Base-by-base conservation (phyloP, 2,888 invertebrate genomes). In the Pandemis heparana region DNA sequence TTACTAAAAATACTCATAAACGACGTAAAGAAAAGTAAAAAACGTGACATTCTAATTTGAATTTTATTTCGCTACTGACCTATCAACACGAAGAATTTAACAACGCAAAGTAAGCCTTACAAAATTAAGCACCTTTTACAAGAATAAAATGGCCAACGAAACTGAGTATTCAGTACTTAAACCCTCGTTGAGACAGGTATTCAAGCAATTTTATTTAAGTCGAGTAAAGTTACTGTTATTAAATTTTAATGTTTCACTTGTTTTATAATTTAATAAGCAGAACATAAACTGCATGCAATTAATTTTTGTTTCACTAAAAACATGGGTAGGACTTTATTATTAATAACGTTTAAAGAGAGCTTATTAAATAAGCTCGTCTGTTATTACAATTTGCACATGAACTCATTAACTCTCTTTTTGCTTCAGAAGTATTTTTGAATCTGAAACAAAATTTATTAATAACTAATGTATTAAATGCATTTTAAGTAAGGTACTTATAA, bases 81-180 rank as follows among this genome's bases (percentile, higher is more conserved):
- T 38, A 60, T 60, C 59, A 60, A 60, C 60, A 60, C 38, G 32
- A 38, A 56, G 56, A 60, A 60, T 14, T 23, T 43, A 67, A 67
- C 53, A 23, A 23, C 39, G 18, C n/a, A 9, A 43, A 43, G 41
- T 23, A 38, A 66, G n/a, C 41, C 51, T 56, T 12, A 56, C 14
- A 41, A 56, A 56, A 56, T 66, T 43, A 66, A 60, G 60, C 53
- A 16, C 18, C 46, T 48, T 41, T 41, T 41, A 41, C 18, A 66
- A 41, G 60, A 60, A 60, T 56, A 66, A 66, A 53, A 56, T 12
- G 41, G 14, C 8, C n/a, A 14, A 39, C 39, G 56, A 41, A 41
- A 66, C 16, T 53, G 41, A 43, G 18, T 39, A n/a, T 23, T 38
- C 60, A 48, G 43, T 39, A 53, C 51, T 65, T 39, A 56, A 41